phyloP scores from a whole-genome alignment of 2,113 vertebrate species.

The Orientallactaga bullata region DNA sequence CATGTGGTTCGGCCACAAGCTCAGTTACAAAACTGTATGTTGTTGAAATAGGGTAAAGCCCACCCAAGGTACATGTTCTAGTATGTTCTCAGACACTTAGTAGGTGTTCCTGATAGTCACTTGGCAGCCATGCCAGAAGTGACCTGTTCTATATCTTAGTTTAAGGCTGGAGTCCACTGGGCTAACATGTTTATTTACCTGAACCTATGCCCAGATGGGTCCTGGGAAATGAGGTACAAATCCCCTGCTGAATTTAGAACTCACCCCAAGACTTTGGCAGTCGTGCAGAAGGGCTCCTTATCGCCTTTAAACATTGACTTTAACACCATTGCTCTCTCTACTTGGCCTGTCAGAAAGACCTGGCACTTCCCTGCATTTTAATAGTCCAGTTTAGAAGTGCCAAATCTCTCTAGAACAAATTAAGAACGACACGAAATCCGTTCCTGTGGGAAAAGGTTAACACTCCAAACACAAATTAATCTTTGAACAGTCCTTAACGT shows the following conservation, averaged over 20 bases:
- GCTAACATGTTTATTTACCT: neutral
- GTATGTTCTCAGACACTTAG: neutral
- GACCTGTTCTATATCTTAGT: neutral
- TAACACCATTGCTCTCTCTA: neutral
- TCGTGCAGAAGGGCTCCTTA: neutral
- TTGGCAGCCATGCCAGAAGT: neutral
- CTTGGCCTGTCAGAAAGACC: neutral
- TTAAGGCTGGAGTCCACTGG: neutral
- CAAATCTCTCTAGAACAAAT: conserved; percentile 34
- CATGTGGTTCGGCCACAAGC: conserved; percentile 62
- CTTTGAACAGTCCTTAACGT: neutral
- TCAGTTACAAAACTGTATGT: conserved; percentile 63
- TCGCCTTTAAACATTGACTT: neutral
- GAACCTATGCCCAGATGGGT: neutral
- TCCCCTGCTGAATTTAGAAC: conserved; percentile 15
- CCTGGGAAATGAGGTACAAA: neutral
- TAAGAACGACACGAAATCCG: conserved; percentile 40
- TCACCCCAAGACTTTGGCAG: neutral
- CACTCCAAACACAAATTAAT: conserved; percentile 36
- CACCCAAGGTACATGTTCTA: conserved; percentile 41
- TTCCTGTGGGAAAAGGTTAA: conserved; percentile 35
- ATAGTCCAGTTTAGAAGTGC: neutral
- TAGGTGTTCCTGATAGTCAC: neutral
- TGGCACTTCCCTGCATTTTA: neutral
- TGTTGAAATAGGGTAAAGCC: conserved; percentile 40